Evolutionary conservation across 2,888 invertebrate genomes (phyloP), one percentile per base, ranked within the genome.

Genomic region (Punctoribates punctum): DNA sequence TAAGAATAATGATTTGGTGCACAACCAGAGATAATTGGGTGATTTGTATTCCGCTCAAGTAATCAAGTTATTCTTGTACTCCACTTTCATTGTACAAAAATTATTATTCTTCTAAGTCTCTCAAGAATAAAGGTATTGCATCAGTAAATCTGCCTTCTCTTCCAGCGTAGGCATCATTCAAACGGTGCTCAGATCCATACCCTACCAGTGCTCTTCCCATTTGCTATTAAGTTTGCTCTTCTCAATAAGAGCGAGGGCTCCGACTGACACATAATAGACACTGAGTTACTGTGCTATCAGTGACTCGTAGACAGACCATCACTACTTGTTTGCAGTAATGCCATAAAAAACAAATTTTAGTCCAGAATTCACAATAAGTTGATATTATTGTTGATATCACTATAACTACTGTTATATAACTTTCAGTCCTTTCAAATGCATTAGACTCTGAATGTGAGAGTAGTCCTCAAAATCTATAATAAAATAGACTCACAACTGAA

Each of bases 41-140:
- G 27, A 62, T 62, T 62, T 62, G 62, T 62, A 62, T 62, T 62
- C 62, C 9, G 62, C 62, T 27, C 62, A 62, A 62, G 62, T 62
- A 62, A 62, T 62, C 62, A 27, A 62, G 62, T 62, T 62, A 62
- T 62, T 62, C 62, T 62, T 62, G 62, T 62, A 27, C 1, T 62
- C 27, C 62, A 62, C 27, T 29, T 62, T 27, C n/a, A 27, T 29
- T 27, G 27, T 25, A 27, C 29, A 27, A 4, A 62, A 62, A 62
- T 62, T 62, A 62, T 62, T 62, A 62, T 62, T 62, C 62, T 27
- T 62, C 15, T 62, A 62, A 62, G 62, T 62, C 62, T 62, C 62
- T 62, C 62, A 62, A 62, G 62, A 62, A 62, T 62, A 62, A 62
- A 62, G 62, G 62, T 62, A 62, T 62, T 62, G 62, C 62, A 62